Evolutionary conservation across 1,140 invertebrate species (phyloP), one percentile per base, ranked within the genome.

Genomic region (Drosophila melanica): DNA sequence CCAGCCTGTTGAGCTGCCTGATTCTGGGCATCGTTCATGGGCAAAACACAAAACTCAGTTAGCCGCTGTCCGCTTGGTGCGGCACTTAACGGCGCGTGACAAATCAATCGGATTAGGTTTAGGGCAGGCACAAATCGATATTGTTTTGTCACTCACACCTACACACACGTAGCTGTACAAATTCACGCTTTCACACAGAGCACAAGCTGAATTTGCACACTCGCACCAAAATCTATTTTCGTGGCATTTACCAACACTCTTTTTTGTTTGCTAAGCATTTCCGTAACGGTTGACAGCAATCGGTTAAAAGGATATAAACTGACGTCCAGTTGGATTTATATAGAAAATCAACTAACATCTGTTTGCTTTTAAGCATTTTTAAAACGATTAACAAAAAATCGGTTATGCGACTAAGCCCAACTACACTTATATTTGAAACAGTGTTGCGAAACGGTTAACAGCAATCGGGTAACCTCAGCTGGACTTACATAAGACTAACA

Each of bases 31-130:
- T 23, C 20, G 20, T 23, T 23, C 45, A 30, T 7, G 7, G 2
- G 42, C 53, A 37, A 4, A 39, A 51, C 30, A 33, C 67, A 50
- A 48, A 69, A 73, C 45, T 57, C 59, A 77, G 72, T 82, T 82
- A 76, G 79, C 54, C 55, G 58, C 35, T 59, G 23, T 6, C 27
- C 50, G 12, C 27, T 35, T 37, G 12, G n/a, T 60, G 12, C 71
- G 62, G 62, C 74, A 64, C 65, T 77, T 84, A 90, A 84, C 77
- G 85, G 80, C 80, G 85, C 85, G 80, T 89, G 80, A 80, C 84
- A 84, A 89, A 89, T 89, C 84, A 89, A 89, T 84, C 80, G 80
- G 84, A 81, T 89, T 90, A 90, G 75, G 82, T 71, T 87, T 87
- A 33, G 51, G 55, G 27, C 55, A 33, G 58, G 55, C 55, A 55